Evolutionary conservation across 2,797 vertebrate species (phyloP), one percentile per base, ranked within the genome.

Genomic region (Crypturellus tataupa): DNA sequence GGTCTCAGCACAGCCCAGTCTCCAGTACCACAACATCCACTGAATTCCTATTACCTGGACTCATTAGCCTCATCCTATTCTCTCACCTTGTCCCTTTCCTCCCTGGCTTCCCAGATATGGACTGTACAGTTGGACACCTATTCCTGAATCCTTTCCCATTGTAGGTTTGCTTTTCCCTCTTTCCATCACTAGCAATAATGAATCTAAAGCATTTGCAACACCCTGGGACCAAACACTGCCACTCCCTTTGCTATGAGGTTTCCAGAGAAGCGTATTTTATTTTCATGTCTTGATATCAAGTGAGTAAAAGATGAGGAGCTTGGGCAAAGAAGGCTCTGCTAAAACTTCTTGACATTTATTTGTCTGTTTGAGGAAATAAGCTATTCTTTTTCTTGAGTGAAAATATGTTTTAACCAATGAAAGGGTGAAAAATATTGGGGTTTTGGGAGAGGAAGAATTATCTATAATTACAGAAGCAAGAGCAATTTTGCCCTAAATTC

Each of bases 371-470:
- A 85, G 27, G 19, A 15, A 18, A 39, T 15, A 7, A 60, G 37
- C 2, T 31, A 7, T 35, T 70, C 6, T 18, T 72, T 18, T 62
- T 79, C 51, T 67, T 46, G 3, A 31, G 60, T 73, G 70, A 70
- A 21, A 15, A 20, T 44, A 3, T 58, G 39, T 68, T 88, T 65
- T 67, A 63, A 51, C 35, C 29, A 47, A 8, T 10, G 4, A 31
- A 67, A 78, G 2, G 4, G 3, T 27, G 40, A 58, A 49, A 4
- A 67, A 46, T 85, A 23, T 15, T 62, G 9, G 7, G 10, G 5
- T 0, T 35, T 29, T 2, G 11, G 5, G 31, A n/a, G 8, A 0
- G 5, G 33, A 5, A n/a, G 68, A 87, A 6, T 42, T 1, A 75
- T 75, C 46, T 79, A 6, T 42, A 39, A 85, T 40, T 55, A 33